Evolutionary conservation across 2,113 vertebrate species (phyloP), one percentile per base, ranked within the genome.

Genomic region (Seriola dumerili): DNA sequence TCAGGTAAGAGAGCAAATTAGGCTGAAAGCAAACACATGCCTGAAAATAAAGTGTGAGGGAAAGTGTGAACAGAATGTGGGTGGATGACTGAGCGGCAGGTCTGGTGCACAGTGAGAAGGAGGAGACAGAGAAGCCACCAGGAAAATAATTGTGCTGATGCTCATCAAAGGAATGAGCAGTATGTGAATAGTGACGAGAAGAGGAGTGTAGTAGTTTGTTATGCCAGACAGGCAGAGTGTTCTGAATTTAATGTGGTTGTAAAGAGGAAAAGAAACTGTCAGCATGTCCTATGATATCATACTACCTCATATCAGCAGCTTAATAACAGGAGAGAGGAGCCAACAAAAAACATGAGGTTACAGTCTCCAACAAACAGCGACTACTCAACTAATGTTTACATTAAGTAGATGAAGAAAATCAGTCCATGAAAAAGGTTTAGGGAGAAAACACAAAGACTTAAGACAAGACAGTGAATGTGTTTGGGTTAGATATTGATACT

Each of bases 261-360:
- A 57, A 70, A 81, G 46, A 44, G 32, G 36, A 48, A 72, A 84
- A 13, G 8, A 34, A n/a, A 38, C 14, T 68, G 81, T 86, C 89
- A 85, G 83, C 81, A 62, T 74, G 70, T 70, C 42, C 50, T 5
- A 44, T 58, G 21, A 83, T 9, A 70, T 64, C 55, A 66, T 38
- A 50, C 84, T 68, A 57, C 17, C 23, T 40, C 38, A 66, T 50
- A 72, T 42, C 34, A 66, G 52, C 61, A 66, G 67, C 44, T 65
- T 23, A 23, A 23, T 16, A 77, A 67, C 7, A 68, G 9, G 6
- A 36, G 21, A 50, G 12, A 19, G 36, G 40, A 23, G 48, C 38
- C 38, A 57, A 25, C 25, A 25, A 23, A 48, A 64, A 10, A 42
- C 8, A n/a, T 42, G n/a, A 61, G 42, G 36, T 65, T 5, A 19